phyloP scores from a whole-genome alignment of 37 sponge, comb jelly and placozoan species.

The Diacarnus erythraeanus region DNA sequence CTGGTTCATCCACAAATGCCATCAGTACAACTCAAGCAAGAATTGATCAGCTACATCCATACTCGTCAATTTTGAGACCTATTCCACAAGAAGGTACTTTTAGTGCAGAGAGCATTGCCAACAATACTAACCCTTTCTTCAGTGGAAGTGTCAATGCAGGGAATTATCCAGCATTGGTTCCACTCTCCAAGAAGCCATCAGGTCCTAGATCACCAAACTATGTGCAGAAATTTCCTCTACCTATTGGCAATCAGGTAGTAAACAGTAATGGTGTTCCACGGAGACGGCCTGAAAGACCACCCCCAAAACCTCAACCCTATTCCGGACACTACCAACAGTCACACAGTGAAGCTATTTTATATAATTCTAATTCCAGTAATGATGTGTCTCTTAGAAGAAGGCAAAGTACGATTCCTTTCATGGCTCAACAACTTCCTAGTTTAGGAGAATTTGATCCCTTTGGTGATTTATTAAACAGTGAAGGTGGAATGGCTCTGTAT shows the following conservation, averaged over 20 bases:
- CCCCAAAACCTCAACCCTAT: constrained; percentile 28
- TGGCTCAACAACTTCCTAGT: constrained; percentile 19
- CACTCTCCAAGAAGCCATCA: not conserved
- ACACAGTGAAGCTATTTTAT: not conserved
- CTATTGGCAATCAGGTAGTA: not conserved
- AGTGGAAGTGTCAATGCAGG: constrained; percentile 8
- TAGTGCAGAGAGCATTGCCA: not conserved
- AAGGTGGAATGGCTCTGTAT: not conserved
- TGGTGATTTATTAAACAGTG: not conserved
- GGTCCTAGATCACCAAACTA: constrained; percentile 22
- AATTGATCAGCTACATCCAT: not conserved
- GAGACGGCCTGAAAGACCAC: not conserved
- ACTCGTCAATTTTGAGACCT: not conserved
- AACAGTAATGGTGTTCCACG: not conserved
- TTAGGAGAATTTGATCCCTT: constrained; percentile 31
- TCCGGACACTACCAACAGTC: not conserved
- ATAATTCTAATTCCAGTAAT: not conserved
- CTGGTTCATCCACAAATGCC: not conserved
- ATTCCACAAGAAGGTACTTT: constrained; percentile 4
- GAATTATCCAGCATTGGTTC: constrained; percentile 4
- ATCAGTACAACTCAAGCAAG: not conserved
- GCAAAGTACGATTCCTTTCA: not conserved
- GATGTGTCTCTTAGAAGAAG: not conserved
- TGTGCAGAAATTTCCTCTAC: not conserved
- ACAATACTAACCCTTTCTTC: constrained; percentile 9